Evolutionary conservation across 2,797 vertebrate species (phyloP).

Genomic region (Myotis daubentonii): DNA sequence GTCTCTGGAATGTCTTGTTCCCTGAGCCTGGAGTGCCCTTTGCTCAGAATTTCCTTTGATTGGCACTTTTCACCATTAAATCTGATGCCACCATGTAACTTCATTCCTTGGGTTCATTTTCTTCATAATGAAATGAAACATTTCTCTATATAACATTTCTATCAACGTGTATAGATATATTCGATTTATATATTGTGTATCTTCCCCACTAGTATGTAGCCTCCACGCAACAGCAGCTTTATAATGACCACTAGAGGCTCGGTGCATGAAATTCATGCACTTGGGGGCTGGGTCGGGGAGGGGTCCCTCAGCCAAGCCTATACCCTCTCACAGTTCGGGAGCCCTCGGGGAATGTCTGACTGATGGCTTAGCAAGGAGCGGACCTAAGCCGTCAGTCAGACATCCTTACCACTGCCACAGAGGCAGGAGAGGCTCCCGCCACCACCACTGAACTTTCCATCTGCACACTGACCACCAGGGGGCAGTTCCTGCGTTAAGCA

Average conservation of each 20-base stretch:
- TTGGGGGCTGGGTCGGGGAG: too few species aligned
- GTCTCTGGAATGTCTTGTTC: neutral
- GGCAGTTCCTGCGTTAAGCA: too few species aligned
- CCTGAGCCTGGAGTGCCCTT: neutral
- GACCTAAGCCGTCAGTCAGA: too few species aligned
- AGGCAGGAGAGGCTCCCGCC: too few species aligned
- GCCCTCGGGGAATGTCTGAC: too few species aligned
- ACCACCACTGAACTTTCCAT: too few species aligned
- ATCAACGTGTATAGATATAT: neutral
- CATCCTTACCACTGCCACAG: too few species aligned
- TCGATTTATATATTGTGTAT: neutral
- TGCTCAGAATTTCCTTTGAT: neutral
- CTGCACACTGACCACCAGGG: too few species aligned
- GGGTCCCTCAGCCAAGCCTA: too few species aligned
- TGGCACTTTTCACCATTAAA: neutral
- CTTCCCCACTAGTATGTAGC: neutral
- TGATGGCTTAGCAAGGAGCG: too few species aligned
- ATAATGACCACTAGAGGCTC: neutral
- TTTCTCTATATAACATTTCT: neutral
- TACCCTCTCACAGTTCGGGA: too few species aligned
- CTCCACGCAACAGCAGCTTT: neutral
- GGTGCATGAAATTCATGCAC: too few species aligned
- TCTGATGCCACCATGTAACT: neutral
- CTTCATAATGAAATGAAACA: neutral
- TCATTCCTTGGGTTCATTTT: neutral